phyloP scores from a whole-genome alignment of 2,888 invertebrate genomes.

The Priocnemis perturbator region DNA sequence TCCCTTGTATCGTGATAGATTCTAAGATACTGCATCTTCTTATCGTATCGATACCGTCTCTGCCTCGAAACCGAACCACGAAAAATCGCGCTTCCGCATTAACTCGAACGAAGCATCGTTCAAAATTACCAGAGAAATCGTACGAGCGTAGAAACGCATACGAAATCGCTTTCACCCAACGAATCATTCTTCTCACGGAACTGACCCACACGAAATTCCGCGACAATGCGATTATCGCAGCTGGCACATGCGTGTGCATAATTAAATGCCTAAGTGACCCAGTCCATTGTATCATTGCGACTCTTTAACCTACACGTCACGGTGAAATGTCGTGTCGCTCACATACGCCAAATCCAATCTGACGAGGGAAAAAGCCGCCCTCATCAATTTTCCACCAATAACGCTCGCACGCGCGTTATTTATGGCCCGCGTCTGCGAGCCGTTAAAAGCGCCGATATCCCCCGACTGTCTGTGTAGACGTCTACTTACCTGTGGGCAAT shows the following conservation, averaged over 20 bases:
- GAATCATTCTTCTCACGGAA: too few relatives aligned
- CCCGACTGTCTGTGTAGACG: background rate
- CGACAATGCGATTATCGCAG: too few relatives aligned
- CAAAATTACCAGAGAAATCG: too few relatives aligned
- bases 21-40: constrained; percentile 25
- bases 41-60: constrained; percentile 55
- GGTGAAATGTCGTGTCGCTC: constrained; percentile 23
- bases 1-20: constrained; percentile 24
- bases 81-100: background rate
- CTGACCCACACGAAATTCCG: too few relatives aligned
- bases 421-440: constrained; percentile 7
- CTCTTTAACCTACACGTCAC: background rate
- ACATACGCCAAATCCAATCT: constrained; percentile 18
- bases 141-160: too few relatives aligned
- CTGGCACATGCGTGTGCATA: too few relatives aligned
- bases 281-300: background rate
- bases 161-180: too few relatives aligned
- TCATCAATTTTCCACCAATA: constrained; percentile 16
- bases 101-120: too few relatives aligned
- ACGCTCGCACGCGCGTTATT: constrained; percentile 5
- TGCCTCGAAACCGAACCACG: constrained; percentile 15
- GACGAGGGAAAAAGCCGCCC: background rate
- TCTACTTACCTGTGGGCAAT: too few relatives aligned
- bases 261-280: too few relatives aligned
- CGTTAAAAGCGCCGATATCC: constrained; percentile 4